Conservation (phyloP, 2,113 vertebrate genomes). For the Theristicus caerulescens region DNA sequence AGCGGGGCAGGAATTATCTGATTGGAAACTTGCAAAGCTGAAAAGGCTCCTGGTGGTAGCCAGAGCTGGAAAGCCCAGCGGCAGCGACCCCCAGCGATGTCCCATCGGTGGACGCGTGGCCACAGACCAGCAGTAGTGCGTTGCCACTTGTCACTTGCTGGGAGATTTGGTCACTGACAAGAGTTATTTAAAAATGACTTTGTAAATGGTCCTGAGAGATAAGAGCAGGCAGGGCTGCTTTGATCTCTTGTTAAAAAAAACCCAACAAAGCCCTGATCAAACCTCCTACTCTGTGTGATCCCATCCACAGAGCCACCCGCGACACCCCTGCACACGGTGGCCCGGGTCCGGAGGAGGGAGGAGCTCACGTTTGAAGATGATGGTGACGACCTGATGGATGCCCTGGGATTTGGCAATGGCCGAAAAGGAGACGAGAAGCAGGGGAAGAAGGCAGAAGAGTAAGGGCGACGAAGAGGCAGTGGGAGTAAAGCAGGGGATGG, state of each 20-base stretch:
- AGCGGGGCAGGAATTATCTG: not conserved
- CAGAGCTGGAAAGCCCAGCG: not conserved
- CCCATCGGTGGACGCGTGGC: not conserved
- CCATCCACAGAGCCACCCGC: not conserved
- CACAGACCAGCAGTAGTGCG: fast-evolving
- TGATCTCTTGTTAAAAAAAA: not conserved
- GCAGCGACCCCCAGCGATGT: not conserved
- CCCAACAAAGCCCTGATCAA: not conserved
- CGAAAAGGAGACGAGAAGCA: slow-evolving; percentile 52
- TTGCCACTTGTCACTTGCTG: not conserved
- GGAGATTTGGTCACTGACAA: not conserved
- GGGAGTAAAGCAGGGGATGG: not conserved
- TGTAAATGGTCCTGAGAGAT: not conserved
- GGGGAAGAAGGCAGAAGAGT: slow-evolving; percentile 33
- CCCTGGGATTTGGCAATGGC: slow-evolving; percentile 78
- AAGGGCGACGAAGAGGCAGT: slow-evolving; percentile 1
- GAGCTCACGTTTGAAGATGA: slow-evolving; percentile 80
- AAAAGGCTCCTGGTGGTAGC: not conserved
- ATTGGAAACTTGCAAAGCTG: not conserved
- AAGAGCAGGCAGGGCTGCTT: not conserved
- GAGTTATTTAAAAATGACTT: not conserved
- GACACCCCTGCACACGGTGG: not conserved
- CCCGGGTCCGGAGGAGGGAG: slow-evolving; percentile 41
- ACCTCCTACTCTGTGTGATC: not conserved
- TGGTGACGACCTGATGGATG: slow-evolving; percentile 81